These are phyloP conservation scores for Chymomyza amoena DNA, from an alignment of 2,888 invertebrate species.

Conservation along the genomic window DNA sequence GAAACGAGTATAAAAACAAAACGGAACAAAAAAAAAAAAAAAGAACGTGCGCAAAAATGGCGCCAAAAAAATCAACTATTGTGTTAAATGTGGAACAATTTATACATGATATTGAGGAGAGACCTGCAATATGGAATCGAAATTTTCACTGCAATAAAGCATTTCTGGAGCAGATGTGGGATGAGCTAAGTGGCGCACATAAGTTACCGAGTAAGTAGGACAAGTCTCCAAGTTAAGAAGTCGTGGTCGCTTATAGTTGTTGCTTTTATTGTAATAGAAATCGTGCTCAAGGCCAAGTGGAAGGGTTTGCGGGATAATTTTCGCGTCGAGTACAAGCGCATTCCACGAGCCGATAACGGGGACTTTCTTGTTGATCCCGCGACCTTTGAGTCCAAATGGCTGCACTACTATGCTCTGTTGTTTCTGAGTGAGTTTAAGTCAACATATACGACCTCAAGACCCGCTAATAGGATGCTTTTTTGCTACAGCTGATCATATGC, in stretches of 20 bases:
- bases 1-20: constrained; percentile 14
- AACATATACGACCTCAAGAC: background rate
- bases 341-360: constrained; percentile 76
- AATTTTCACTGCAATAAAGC: constrained; percentile 79
- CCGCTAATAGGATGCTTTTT: background rate
- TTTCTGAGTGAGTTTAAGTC: constrained; percentile 74
- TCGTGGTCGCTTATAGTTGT: background rate
- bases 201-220: constrained; percentile 77
- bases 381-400: constrained; percentile 78
- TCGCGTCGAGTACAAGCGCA: constrained; percentile 78
- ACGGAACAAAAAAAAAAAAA: constrained; percentile 2
- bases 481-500: constrained; percentile 77
- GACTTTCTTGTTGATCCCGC: constrained; percentile 77
- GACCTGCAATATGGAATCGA: constrained; percentile 79
- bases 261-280: constrained; percentile 61
- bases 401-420: constrained; percentile 77
- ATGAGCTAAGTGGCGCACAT: constrained; percentile 76
- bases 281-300: constrained; percentile 78
- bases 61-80: constrained; percentile 77
- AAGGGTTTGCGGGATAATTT: constrained; percentile 79
- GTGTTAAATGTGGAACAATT: constrained; percentile 78
- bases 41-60: constrained; percentile 58
- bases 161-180: constrained; percentile 79
- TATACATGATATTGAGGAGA: constrained; percentile 77
- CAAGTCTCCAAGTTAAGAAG: background rate